Base-by-base conservation (phyloP, 30 jellyfish, hydroid and myxozoan genomes). In the Mastigias papua region DNA sequence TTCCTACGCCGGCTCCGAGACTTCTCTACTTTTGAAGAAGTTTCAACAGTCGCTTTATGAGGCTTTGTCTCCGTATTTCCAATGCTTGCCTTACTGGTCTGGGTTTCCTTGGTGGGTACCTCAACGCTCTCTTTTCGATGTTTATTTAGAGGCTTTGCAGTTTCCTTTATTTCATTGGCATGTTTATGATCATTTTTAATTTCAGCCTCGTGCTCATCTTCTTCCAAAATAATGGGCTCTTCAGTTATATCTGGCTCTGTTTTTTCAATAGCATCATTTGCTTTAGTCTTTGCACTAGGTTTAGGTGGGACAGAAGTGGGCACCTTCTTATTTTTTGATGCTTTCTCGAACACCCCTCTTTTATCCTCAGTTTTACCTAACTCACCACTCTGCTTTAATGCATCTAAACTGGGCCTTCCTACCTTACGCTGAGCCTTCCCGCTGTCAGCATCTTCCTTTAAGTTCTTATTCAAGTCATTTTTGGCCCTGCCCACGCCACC, bases 301-400 rank as follows among this genome's bases (percentile, higher is more conserved):
- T 67, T 81, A 19, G 96, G 90, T 35, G 96, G 98, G 42, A 48
- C 90, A 25, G 90, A 50, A 37, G 81, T 79, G 10, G 98, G 97
- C 29, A 66, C 76, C 30, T 73, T 81, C 23, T 76, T 71, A 0
- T 26, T 68, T 48, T 69, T 76, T 11, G 65, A 77, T 10, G 22
- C 32, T 60, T 61, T n/a, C 82, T 85, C 88, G 62, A 85, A 85
- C 57, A 48, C 51, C 30, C 72, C 94, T 33, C 34, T 66, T 68
- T 78, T 77, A 33, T 69, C 91, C 27, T 58, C 65, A 6, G 91
- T 79, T 29, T 32, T 85, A n/a, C 94, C 94, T n/a, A 85, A 48
- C 13, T 85, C 94, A 2, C 94, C 94, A 30, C 94, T 85, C 84
- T 85, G 76, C 74, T 85, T 85, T 82, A 85, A 73, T 23, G 94